Evolutionary conservation across 2,797 vertebrate genomes (phyloP), one percentile per base, ranked within the genome.

Genomic region (Acanthiza pusilla): DNA sequence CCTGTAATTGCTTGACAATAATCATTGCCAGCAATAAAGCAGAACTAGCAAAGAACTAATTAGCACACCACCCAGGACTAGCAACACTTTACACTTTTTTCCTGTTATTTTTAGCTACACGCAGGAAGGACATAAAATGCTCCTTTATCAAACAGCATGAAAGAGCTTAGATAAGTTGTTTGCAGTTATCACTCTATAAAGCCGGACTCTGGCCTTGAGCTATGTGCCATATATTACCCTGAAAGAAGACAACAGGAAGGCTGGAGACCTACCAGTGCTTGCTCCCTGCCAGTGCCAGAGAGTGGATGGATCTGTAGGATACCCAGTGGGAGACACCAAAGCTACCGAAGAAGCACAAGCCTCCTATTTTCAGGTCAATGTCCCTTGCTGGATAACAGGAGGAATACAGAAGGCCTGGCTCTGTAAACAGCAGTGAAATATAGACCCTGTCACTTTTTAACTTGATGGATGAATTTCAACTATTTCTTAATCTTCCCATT

Each of bases 41-140:
- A 85, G 57, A 96, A 77, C 79, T 91, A 87, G 77, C 77, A 77
- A 88, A 93, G 71, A 89, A 70, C 57, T 80, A 94, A 95, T 96
- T 89, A 93, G 67, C 6, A 26, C 71, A 77, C 63, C 36, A 91
- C 47, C 77, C 80, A 94, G 50, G 74, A 89, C 36, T 91, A 91
- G 54, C 30, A 87, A 32, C 20, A 34, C 21, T 54, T 42, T 40
- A 38, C 8, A 34, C 14, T 63, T 82, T 54, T 50, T 42, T 27
- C 71, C 50, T 84, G 40, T n/a, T 91, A 84, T 87, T 94, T 95
- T 96, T 85, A 94, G 63, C 53, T 88, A 87, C 50, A 84, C 85
- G 60, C 29, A 74, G 76, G 71, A 89, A 95, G 91, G 66, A 82
- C 7, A 26, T 40, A 88, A 73, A 91, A 68, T 82, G 55, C 12